Conservation (phyloP, 92 coral and sea anemone species). For the Porites evermanni region DNA sequence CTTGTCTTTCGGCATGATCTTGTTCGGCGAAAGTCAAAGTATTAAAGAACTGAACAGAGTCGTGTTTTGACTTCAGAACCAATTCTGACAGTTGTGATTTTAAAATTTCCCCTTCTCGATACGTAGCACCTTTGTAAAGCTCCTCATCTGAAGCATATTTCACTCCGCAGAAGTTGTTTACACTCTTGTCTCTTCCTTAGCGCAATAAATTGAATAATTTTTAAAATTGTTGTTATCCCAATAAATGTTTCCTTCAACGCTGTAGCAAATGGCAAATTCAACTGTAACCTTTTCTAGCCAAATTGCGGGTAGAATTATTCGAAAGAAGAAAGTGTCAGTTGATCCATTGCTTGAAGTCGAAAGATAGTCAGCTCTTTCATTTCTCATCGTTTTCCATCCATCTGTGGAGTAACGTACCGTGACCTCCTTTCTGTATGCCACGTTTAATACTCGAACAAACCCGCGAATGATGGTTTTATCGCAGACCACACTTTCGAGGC, state of each 20-base stretch:
- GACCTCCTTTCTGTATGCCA: constrained; percentile 77
- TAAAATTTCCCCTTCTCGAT: too few species aligned
- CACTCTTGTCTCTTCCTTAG: background rate
- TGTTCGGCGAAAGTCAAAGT: too few species aligned
- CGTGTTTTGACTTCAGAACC: too few species aligned
- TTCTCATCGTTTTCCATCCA: constrained; percentile 65
- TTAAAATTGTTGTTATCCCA: constrained; percentile 82
- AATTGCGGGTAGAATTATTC: constrained; percentile 53
- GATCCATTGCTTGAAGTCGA: constrained; percentile 70
- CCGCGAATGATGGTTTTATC: constrained; percentile 83
- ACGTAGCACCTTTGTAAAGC: too few species aligned
- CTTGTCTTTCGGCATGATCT: too few species aligned
- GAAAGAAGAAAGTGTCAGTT: constrained; percentile 77
- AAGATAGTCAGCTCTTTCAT: constrained; percentile 76
- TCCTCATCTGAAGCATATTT: too few species aligned
- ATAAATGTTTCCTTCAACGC: constrained; percentile 64
- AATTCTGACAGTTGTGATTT: too few species aligned
- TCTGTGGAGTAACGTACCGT: constrained; percentile 72
- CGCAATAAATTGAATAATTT: constrained; percentile 59
- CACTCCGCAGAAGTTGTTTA: background rate
- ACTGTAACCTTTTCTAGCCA: constrained; percentile 49
- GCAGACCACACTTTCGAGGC: constrained; percentile 85
- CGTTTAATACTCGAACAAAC: constrained; percentile 77
- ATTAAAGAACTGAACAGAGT: too few species aligned
- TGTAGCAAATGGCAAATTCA: constrained; percentile 85